Conservation (phyloP, 2,797 vertebrate genomes). For the Bradypus variegatus region DNA sequence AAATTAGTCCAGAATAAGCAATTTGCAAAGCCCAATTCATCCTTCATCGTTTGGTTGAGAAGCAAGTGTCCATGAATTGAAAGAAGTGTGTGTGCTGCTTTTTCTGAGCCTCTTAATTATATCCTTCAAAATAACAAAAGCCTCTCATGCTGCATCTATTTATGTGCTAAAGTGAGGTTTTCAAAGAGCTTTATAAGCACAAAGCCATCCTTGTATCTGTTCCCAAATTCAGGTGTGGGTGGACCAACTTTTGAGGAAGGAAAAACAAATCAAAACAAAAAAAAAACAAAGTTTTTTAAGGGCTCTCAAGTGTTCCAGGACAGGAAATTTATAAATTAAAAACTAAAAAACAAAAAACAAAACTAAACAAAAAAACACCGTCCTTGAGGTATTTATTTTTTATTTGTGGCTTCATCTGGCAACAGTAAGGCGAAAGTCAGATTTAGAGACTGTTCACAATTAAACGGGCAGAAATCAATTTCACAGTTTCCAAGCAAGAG, state of each 20-base stretch:
- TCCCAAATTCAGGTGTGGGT: neutral
- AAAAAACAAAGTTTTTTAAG: neutral
- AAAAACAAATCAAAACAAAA: neutral
- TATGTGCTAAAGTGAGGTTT: neutral
- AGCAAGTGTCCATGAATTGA: neutral
- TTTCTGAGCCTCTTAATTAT: neutral
- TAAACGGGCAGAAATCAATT: neutral
- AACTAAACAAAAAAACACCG: neutral
- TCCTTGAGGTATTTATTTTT: neutral
- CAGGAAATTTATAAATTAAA: neutral
- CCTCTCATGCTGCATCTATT: neutral
- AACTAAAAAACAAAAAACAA: neutral
- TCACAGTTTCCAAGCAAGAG: neutral
- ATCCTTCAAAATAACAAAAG: constrained; percentile 20
- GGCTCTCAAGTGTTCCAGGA: neutral
- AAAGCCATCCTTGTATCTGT: neutral
- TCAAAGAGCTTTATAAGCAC: constrained; percentile 11
- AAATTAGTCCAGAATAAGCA: neutral
- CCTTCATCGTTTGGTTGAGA: neutral
- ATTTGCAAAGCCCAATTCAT: neutral
- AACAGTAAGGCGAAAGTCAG: neutral
- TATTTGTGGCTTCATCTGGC: neutral
- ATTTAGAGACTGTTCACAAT: neutral
- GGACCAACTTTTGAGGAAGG: neutral
- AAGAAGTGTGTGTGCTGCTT: neutral